These are phyloP conservation scores for Eurois occulta DNA, from an alignment of 2,888 invertebrate species.

Conservation along the genomic window DNA sequence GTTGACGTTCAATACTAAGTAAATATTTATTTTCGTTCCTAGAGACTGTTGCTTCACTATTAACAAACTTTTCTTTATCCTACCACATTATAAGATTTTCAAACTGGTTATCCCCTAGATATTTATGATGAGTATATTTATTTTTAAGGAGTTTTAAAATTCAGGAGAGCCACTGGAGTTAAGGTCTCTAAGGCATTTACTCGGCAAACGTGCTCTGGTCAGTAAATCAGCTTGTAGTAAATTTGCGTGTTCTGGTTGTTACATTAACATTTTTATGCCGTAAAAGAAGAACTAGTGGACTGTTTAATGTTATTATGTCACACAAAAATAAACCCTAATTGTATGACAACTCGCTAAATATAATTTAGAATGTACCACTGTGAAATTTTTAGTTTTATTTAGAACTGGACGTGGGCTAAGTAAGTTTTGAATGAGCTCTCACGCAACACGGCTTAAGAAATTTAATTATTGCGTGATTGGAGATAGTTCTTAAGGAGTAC, in stretches of 20 bases:
- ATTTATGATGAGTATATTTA: constrained; percentile 37
- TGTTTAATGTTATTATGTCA: constrained; percentile 9
- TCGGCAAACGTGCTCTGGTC: constrained; percentile 48
- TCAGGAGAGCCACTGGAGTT: constrained; percentile 43
- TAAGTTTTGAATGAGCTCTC: background rate
- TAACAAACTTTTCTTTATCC: background rate
- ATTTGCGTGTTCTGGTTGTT: constrained; percentile 39
- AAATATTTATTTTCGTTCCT: constrained; percentile 6
- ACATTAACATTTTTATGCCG: constrained; percentile 39
- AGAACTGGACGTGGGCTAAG: background rate
- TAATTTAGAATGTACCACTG: background rate
- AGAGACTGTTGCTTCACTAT: background rate
- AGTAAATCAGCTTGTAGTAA: constrained; percentile 21
- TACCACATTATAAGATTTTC: background rate
- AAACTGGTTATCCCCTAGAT: constrained; percentile 11
- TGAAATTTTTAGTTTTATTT: background rate
- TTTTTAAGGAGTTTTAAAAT: constrained; percentile 51
- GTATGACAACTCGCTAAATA: background rate
- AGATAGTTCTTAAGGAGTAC: background rate
- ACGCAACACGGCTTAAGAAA: background rate
- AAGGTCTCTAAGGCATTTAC: constrained; percentile 46
- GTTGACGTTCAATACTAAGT: background rate
- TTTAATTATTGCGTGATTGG: background rate
- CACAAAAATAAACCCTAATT: background rate
- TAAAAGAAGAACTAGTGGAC: constrained; percentile 25